phyloP scores from a whole-genome alignment of 2,888 invertebrate species.

The Schrankia costaestrigalis region DNA sequence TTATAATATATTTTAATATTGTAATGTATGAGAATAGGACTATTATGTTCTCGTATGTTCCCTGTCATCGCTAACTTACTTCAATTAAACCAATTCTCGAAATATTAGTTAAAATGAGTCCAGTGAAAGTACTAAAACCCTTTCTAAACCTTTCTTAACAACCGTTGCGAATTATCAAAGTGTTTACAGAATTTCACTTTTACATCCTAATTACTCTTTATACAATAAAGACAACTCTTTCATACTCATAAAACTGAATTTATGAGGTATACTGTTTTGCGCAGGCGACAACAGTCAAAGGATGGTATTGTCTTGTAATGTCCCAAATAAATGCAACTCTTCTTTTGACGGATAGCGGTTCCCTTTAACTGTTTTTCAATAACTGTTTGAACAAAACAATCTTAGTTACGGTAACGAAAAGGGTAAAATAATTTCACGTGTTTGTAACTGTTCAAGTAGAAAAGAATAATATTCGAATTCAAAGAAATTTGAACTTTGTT shows the following conservation, averaged over 20 bases:
- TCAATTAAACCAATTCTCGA: neutral
- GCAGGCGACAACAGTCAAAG: constrained; percentile 50
- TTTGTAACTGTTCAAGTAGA: constrained; percentile 31
- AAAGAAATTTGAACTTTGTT: constrained; percentile 20
- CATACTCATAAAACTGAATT: constrained; percentile 53
- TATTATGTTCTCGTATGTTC: too few species aligned
- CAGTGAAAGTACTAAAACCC: constrained; percentile 66
- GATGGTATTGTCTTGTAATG: constrained; percentile 42
- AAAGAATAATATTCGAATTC: constrained; percentile 1
- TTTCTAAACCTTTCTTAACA: constrained; percentile 44
- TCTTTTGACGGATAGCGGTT: constrained; percentile 62
- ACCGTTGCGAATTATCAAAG: constrained; percentile 59
- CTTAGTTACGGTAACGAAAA: constrained; percentile 65
- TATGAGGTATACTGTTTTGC: constrained; percentile 59
- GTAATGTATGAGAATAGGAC: too few species aligned
- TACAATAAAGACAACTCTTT: constrained; percentile 52
- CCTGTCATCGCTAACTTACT: too few species aligned
- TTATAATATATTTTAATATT: too few species aligned
- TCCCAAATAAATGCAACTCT: constrained; percentile 74
- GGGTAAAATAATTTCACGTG: constrained; percentile 56
- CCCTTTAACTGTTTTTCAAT: constrained; percentile 58
- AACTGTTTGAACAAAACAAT: constrained; percentile 58
- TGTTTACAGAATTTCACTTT: constrained; percentile 69
- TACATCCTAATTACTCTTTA: constrained; percentile 74
- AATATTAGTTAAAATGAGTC: constrained; percentile 29